A percentile compares a stretch with the other conserved stretches of the same genome.
Conservation (phyloP, 2,797 vertebrate genomes). For the Danionella dracula region DNA sequence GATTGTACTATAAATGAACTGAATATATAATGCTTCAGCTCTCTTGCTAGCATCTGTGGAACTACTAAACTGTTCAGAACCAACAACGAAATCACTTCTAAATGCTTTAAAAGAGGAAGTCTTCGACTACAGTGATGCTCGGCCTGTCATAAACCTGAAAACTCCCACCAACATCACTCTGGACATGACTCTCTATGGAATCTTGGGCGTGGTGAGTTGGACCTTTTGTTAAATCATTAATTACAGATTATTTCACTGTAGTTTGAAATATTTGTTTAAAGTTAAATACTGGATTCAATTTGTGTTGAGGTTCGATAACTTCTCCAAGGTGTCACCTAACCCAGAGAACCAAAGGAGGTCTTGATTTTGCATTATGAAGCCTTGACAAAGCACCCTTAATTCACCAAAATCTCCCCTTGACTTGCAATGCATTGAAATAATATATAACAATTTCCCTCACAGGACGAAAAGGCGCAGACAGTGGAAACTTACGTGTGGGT, state of each 20-base stretch:
- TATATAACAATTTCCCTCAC: neutral
- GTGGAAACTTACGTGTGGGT: conserved; percentile 64
- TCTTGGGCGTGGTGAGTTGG: conserved; percentile 50
- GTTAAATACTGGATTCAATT: too few species aligned
- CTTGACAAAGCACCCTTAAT: too few species aligned
- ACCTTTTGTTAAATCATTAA: too few species aligned
- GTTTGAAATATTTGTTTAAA: too few species aligned
- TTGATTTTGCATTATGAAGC: too few species aligned
- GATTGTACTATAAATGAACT: too few species aligned
- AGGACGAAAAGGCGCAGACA: conserved; percentile 67
- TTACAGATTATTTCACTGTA: too few species aligned
- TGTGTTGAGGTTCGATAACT: too few species aligned
- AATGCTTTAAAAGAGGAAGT: conserved; percentile 27
- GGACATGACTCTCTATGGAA: conserved; percentile 50
- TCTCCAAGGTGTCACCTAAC: too few species aligned
- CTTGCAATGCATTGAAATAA: neutral
- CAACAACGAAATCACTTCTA: conserved; percentile 25
- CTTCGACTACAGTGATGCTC: conserved; percentile 41
- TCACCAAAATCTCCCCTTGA: too few species aligned
- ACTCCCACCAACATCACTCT: conserved; percentile 43
- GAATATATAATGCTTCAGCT: neutral
- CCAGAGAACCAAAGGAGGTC: too few species aligned
- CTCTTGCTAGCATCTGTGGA: neutral
- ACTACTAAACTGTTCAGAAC: conserved; percentile 34
- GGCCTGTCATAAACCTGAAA: conserved; percentile 34